Percentiles rank a stretch among this genome's conserved stretches.
These are phyloP conservation scores for Vireo griseus DNA, from an alignment of 2,797 vertebrate species.

Conservation along the genomic window DNA sequence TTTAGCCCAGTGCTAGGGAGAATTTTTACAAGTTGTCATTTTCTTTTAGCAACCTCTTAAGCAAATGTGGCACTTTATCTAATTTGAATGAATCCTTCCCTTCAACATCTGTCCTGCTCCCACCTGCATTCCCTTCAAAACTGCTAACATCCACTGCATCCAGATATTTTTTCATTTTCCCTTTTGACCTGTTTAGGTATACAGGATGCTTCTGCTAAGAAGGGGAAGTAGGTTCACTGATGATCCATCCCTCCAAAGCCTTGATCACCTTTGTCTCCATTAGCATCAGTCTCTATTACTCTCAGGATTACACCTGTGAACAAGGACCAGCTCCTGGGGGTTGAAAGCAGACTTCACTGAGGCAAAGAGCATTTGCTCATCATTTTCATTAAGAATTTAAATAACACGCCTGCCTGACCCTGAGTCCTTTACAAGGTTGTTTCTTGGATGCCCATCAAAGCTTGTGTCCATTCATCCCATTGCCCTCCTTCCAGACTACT, in stretches of 20 bases:
- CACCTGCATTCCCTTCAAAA: background rate
- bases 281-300: background rate
- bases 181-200: background rate
- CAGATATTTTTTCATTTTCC: background rate
- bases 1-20: background rate
- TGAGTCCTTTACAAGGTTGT: background rate
- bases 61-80: background rate
- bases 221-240: background rate
- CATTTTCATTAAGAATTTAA: background rate
- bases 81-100: background rate
- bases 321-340: background rate
- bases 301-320: background rate
- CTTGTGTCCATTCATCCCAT: background rate
- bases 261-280: background rate
- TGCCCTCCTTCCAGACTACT: background rate
- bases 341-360: background rate
- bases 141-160: background rate
- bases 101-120: background rate
- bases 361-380: background rate
- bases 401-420: background rate
- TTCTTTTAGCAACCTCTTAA: background rate
- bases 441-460: background rate
- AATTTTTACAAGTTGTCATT: background rate
- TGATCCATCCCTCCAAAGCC: background rate
- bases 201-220: background rate